These are phyloP conservation scores for human (Homo sapiens) DNA, from an alignment of 2,113 vertebrate species.

Conservation along the genomic window DNA sequence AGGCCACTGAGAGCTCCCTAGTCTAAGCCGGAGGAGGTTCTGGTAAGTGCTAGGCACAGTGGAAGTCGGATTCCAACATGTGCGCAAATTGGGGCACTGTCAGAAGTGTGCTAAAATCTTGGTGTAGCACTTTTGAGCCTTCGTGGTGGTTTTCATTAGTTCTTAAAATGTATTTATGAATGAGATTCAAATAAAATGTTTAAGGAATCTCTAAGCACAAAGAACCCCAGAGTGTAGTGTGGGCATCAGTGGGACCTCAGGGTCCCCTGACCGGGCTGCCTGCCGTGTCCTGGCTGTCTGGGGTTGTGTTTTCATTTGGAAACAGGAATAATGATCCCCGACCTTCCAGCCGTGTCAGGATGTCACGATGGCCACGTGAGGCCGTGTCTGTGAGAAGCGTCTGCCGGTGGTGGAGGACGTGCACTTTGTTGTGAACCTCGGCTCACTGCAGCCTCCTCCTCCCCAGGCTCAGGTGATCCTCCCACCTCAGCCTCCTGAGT, in stretches of 20 bases:
- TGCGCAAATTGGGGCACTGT: background rate
- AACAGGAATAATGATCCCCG: too few species aligned
- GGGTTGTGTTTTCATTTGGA: background rate
- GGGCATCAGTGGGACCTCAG: background rate
- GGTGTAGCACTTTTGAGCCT: fast-evolving
- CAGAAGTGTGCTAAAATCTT: background rate
- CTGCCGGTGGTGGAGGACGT: background rate
- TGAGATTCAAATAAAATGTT: fast-evolving
- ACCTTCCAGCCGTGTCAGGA: fast-evolving
- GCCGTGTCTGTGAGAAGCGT: background rate
- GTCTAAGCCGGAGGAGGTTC: background rate
- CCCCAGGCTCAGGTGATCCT: too few species aligned
- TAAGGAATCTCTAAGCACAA: background rate
- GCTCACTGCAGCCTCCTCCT: too few species aligned
- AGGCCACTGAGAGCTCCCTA: background rate
- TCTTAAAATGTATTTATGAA: background rate
- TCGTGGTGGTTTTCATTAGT: fast-evolving
- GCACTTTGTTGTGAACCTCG: too few species aligned
- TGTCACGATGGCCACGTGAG: fast-evolving
- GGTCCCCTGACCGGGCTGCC: background rate
- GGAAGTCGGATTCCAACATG: background rate
- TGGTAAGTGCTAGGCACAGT: background rate
- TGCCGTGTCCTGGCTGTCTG: background rate
- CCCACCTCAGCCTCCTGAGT: too few species aligned
- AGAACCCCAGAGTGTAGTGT: background rate